Conservation (phyloP, 2,888 invertebrate genomes). For the Meganola albula region DNA sequence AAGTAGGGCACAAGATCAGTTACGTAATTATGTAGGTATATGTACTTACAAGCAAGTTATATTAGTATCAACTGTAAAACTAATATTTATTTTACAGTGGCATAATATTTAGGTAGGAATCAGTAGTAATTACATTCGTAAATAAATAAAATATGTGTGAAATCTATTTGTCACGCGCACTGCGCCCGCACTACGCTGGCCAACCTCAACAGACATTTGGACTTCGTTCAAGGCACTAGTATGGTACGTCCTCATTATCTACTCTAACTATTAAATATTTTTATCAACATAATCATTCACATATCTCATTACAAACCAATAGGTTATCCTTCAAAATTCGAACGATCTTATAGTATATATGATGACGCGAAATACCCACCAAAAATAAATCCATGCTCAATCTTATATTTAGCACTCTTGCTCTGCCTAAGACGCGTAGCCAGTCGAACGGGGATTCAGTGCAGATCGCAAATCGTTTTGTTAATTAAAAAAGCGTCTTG, state of each 20-base stretch:
- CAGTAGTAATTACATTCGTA: slow-evolving; percentile 22
- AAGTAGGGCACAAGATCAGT: too few species aligned
- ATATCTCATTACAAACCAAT: slow-evolving; percentile 26
- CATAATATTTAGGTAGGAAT: too few species aligned
- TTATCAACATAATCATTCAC: slow-evolving; percentile 4
- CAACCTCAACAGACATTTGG: slow-evolving; percentile 32
- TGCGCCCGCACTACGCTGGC: slow-evolving; percentile 18
- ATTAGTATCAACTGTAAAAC: too few species aligned
- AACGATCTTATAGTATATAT: slow-evolving; percentile 36
- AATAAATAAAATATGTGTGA: slow-evolving; percentile 34
- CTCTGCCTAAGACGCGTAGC: slow-evolving; percentile 57
- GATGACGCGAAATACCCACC: slow-evolving; percentile 72
- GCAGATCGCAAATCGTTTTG: slow-evolving; percentile 63
- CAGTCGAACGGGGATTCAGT: slow-evolving; percentile 72
- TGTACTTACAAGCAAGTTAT: too few species aligned
- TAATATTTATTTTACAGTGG: too few species aligned
- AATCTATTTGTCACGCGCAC: slow-evolving; percentile 42
- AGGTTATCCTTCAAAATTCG: slow-evolving; percentile 31
- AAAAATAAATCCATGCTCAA: slow-evolving; percentile 75
- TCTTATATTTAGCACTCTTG: slow-evolving; percentile 75
- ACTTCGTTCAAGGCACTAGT: slow-evolving; percentile 38
- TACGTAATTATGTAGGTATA: too few species aligned
- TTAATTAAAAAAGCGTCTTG: slow-evolving; percentile 39
- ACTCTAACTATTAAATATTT: background rate
- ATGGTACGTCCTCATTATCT: slow-evolving; percentile 18